Base-by-base conservation (phyloP, 2,888 invertebrate genomes). In the Monochamus alternatus region DNA sequence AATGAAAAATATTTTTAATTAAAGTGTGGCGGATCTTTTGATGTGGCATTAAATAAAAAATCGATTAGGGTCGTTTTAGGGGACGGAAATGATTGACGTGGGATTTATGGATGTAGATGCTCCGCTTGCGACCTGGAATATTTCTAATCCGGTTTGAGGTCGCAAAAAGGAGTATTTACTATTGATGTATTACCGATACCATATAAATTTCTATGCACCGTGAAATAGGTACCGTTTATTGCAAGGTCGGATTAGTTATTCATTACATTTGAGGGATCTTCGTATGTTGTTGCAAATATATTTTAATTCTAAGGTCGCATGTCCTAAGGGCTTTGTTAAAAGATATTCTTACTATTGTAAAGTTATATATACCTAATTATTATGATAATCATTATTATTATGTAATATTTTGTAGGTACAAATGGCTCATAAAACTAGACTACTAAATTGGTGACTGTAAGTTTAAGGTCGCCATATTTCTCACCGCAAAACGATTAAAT, bases 121-220 rank as follows among this genome's bases (percentile, higher is more conserved):
- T 64, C 47, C 12, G 22, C 9, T 30, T 47, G 47, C 9, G 47
- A 47, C 47, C 64, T 47, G 30, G n/a, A 43, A n/a, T 43, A 63
- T 38, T 38, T 43, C 62, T 63, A 63, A 63, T 63, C 43, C 43
- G 10, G 44, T 63, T n/a, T 51, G n/a, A 64, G 47, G 64, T 64
- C 12, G 32, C 14, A 64, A 64, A 31, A 64, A 44, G 14, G 31
- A 30, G 30, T 14, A 14, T 59, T 59, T 60, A 30, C 32, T 66
- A 31, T 55, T 32, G 38, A 55, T 52, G n/a, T 3, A 64, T 64
- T 66, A 51, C 43, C 64, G 2, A 64, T 64, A 64, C 38, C 64
- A 38, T 64, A 44, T 64, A 2, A 38, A 31, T 59, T 60, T n/a
- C 38, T 31, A 60, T 60, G 10, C 12, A 0, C 60, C 60, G 38